Evolutionary conservation across 2,113 vertebrate genomes (phyloP).

Genomic region (Phylloscopus whistleri): DNA sequence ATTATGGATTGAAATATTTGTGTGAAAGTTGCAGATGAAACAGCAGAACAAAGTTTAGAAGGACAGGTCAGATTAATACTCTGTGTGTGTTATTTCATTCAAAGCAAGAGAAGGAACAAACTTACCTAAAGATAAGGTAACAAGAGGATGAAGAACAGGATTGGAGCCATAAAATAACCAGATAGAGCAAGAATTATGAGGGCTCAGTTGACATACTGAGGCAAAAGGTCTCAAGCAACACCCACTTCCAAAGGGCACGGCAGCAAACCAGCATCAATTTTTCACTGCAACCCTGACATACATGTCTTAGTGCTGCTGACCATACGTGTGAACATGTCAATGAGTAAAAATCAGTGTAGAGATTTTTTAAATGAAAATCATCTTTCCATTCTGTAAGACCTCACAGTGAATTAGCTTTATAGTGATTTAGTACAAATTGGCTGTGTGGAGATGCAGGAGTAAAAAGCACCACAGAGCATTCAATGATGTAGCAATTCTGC

Average conservation of each 20-base stretch:
- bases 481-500: neutral
- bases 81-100: neutral
- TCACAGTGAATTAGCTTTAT: neutral
- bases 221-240: neutral
- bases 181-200: neutral
- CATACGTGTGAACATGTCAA: neutral
- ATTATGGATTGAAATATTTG: neutral
- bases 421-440: neutral
- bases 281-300: neutral
- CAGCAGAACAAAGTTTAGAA: neutral
- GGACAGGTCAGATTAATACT: neutral
- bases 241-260: fast-evolving
- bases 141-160: neutral
- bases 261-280: neutral
- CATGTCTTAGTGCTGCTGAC: neutral
- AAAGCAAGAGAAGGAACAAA: slow-evolving; percentile 5
- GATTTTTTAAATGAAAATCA: neutral
- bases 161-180: neutral
- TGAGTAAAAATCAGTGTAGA: neutral
- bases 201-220: neutral
- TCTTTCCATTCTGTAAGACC: neutral
- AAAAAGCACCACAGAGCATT: neutral
- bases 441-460: neutral
- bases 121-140: neutral
- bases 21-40: neutral